A percentile compares a stretch with the other conserved stretches of the same genome.
Conservation (phyloP, 2,797 vertebrate species). For the Alcedo quadribrachys region DNA sequence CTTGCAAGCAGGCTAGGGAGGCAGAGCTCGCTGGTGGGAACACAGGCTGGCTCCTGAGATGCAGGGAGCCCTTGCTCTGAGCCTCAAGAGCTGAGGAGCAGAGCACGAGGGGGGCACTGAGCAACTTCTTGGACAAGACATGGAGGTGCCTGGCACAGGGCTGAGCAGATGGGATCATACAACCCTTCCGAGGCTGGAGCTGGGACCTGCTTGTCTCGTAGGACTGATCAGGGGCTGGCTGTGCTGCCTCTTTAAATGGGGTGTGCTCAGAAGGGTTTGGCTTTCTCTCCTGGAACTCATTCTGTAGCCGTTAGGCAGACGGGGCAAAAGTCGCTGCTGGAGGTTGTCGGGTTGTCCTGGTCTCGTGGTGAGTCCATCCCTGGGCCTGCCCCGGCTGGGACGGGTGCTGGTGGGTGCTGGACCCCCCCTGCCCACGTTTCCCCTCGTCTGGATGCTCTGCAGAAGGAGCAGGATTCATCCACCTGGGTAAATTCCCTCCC, state of each 20-base stretch:
- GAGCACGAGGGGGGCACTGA: not conserved
- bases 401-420: not conserved
- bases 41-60: not conserved
- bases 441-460: not conserved
- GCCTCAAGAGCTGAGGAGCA: not conserved
- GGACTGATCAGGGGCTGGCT: not conserved
- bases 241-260: not conserved
- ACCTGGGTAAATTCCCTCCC: not conserved
- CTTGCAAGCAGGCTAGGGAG: not conserved
- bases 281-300: not conserved
- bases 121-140: not conserved
- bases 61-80: not conserved
- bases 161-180: not conserved
- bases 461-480: not conserved
- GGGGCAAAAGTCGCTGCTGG: not conserved
- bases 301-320: not conserved
- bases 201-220: constrained; percentile 18
- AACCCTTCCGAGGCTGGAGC: not conserved
- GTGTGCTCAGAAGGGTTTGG: not conserved
- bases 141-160: not conserved
- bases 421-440: no score
- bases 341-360: no score
- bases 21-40: not conserved
- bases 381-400: no score
- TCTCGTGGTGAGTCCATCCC: not conserved